A percentile compares a stretch with the other conserved stretches of the same genome.
Evolutionary conservation across 2,888 invertebrate genomes (phyloP).

Genomic region (Andrena fulva): DNA sequence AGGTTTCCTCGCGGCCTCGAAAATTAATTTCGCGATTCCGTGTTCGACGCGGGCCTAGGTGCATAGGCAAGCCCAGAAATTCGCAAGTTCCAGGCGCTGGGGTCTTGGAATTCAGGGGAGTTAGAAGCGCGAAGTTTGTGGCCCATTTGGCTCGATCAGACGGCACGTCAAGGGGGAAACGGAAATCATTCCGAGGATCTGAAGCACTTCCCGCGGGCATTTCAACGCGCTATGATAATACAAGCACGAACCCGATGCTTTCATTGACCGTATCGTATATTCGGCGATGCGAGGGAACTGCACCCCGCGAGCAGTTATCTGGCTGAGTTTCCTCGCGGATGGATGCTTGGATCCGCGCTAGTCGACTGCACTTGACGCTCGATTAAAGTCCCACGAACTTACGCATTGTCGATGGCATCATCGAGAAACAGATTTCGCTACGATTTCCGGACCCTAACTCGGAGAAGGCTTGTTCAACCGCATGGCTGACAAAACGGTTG

Average conservation of each 20-base stretch:
- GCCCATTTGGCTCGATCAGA: conserved; percentile 55
- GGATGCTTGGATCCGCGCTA: conserved; percentile 16
- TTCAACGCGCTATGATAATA: conserved; percentile 40
- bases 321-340: conserved; percentile 24
- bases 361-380: conserved; percentile 33
- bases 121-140: conserved; percentile 52
- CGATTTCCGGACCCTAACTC: neutral
- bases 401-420: conserved; percentile 6
- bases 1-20: neutral
- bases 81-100: conserved; percentile 6
- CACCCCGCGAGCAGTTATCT: conserved; percentile 16
- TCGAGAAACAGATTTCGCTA: neutral
- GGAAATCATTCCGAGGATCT: conserved; percentile 54
- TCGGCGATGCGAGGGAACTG: conserved; percentile 18
- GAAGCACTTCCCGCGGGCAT: conserved; percentile 37
- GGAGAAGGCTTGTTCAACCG: neutral
- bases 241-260: conserved; percentile 34
- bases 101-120: conserved; percentile 24
- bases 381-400: conserved; percentile 23
- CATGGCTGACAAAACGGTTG: neutral
- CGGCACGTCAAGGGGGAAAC: conserved; percentile 32
- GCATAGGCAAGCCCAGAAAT: conserved; percentile 15
- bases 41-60: neutral
- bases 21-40: conserved; percentile 41
- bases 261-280: conserved; percentile 29